These are phyloP conservation scores for Atrichornis clamosus DNA, from an alignment of 2,113 vertebrate species.

Conservation along the genomic window DNA sequence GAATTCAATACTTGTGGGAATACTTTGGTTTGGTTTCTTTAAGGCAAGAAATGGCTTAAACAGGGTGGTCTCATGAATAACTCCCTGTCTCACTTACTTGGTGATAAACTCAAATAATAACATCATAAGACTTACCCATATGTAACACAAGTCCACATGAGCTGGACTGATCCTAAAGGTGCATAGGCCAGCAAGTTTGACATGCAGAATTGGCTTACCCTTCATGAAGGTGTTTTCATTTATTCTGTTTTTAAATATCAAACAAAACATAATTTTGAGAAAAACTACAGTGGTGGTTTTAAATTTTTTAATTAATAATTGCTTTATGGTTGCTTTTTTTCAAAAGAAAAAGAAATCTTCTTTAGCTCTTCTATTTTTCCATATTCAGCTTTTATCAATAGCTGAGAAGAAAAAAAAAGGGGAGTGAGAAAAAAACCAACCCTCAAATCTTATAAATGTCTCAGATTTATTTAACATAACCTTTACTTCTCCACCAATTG, in stretches of 20 bases:
- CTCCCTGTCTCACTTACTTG: conserved; percentile 2
- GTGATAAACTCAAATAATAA: conserved; percentile 37
- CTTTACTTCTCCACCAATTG: background rate
- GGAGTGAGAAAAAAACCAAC: background rate
- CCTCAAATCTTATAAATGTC: background rate
- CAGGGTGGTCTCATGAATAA: conserved; percentile 54
- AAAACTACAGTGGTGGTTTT: background rate
- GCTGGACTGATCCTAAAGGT: background rate
- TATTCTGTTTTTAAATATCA: background rate
- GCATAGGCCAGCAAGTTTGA: background rate
- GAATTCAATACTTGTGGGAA: conserved; percentile 17
- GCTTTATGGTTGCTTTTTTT: background rate
- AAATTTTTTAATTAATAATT: background rate
- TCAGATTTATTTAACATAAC: background rate
- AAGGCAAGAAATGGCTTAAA: conserved; percentile 21
- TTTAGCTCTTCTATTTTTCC: background rate
- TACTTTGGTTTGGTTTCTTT: conserved; percentile 15
- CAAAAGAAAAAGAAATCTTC: background rate
- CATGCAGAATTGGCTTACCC: background rate
- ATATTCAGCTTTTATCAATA: background rate
- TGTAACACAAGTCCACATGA: background rate
- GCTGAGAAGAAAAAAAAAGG: background rate
- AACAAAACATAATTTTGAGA: background rate
- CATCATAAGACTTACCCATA: background rate
- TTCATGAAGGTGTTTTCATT: background rate